Evolutionary conservation across 1,140 invertebrate genomes (phyloP).

Genomic region (Oryctes rhinoceros): DNA sequence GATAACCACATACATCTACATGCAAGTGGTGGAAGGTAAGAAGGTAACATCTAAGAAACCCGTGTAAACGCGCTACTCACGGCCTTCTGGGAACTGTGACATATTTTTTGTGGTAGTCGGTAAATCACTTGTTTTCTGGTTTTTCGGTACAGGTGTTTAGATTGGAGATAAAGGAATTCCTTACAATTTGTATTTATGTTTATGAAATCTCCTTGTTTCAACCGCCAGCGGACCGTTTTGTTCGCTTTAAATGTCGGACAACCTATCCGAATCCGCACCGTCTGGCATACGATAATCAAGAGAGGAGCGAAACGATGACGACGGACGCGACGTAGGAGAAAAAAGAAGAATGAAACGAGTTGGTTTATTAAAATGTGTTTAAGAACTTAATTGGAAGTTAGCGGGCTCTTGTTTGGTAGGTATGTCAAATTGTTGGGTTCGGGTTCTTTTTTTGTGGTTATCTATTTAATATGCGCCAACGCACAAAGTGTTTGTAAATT

Average conservation of each 20-base stretch:
- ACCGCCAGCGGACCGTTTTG: background rate
- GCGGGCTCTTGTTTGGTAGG: background rate
- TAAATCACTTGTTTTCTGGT: slow-evolving; percentile 34
- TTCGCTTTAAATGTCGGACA: background rate
- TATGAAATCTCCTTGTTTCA: slow-evolving; percentile 34
- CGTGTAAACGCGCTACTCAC: slow-evolving; percentile 3
- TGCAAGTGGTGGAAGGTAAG: too few relatives aligned
- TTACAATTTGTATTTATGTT: slow-evolving; percentile 33
- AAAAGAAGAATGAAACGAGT: too few relatives aligned
- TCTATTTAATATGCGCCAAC: too few relatives aligned
- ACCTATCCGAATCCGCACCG: background rate
- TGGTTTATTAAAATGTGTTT: slow-evolving; percentile 1
- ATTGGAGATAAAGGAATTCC: slow-evolving; percentile 34
- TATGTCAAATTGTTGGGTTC: background rate
- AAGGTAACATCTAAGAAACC: background rate
- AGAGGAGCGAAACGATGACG: background rate
- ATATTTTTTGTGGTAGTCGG: slow-evolving; percentile 36
- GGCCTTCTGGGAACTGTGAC: slow-evolving; percentile 29
- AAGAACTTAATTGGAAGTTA: slow-evolving; percentile 3
- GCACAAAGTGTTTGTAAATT: too few relatives aligned
- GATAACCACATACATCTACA: too few relatives aligned
- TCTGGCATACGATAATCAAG: background rate
- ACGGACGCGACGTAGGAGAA: background rate
- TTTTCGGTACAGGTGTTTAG: slow-evolving; percentile 37
- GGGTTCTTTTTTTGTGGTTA: too few relatives aligned